Evolutionary conservation across 2,797 vertebrate species (phyloP), one percentile per base, ranked within the genome.

Genomic region (Amniataba percoides): DNA sequence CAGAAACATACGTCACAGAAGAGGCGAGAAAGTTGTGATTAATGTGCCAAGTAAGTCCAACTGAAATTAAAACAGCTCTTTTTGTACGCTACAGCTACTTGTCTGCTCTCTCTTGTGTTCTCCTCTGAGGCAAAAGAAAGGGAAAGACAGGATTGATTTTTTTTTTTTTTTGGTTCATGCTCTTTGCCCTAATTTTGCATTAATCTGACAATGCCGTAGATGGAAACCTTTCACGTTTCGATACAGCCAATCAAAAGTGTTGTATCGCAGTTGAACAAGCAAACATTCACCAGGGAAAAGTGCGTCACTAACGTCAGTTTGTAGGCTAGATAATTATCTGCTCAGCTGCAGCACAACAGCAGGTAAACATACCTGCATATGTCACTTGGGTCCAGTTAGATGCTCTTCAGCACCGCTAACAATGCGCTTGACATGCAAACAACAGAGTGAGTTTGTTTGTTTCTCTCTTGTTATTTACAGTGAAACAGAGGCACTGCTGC

Each of bases 11-110:
- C 96, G 97, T 66, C 98, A 99, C 78, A 93, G 98, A 86, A 96
- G 98, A 89, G 98, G 98, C 73, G 98, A 99, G 80, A 99, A 99
- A 87, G 96, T 99, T 23, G 96, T 85, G 23, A 99, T 99, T 92
- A 99, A 99, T 31, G 97, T 99, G 55, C 98, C 98, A 74, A 98
- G 98, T 99, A 87, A 96, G 98, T 96, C 31, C 31, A 40, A 19
- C 42, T 48, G 14, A 48, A 39, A 14, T 9, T 4, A 15, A 10
- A 36, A 15, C 14, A 1, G 15, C 15, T 27, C 2, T 25, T 4
- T 21, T 11, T 39, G 3, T 21, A 34, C 18, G 14, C 5, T 48
- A 8, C n/a, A 40, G n/a, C 16, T 31, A 9, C 3, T 3, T 7
- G 8, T 61, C 59, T 43, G 34, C 31, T 21, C n/a, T 51, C 5